Conservation (phyloP, 2,888 invertebrate species). For the Melolontha melolontha region DNA sequence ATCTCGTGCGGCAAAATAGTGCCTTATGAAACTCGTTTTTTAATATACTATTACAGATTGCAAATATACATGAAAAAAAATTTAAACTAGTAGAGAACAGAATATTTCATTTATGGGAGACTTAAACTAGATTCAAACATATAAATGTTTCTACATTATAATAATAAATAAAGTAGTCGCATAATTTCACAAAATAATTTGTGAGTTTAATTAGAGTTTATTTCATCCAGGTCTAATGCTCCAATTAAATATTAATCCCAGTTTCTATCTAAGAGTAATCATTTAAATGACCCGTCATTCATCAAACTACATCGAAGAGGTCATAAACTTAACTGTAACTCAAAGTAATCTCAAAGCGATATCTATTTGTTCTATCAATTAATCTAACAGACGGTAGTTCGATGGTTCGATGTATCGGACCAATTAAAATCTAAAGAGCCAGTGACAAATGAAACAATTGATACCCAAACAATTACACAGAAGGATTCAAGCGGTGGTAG, state of each 20-base stretch:
- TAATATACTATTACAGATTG: too few relatives aligned
- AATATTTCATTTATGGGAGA: too few relatives aligned
- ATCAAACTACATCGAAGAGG: constrained; percentile 16
- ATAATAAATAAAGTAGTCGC: too few relatives aligned
- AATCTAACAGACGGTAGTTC: constrained; percentile 3
- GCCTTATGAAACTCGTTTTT: too few relatives aligned
- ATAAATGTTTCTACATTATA: too few relatives aligned
- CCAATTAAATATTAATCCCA: not conserved
- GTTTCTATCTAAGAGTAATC: not conserved
- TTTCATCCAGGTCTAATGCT: too few relatives aligned
- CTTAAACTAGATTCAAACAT: too few relatives aligned
- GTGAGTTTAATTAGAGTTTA: too few relatives aligned
- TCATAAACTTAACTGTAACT: constrained; percentile 24
- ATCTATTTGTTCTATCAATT: constrained; percentile 17
- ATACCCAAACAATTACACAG: constrained; percentile 5
- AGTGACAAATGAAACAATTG: constrained; percentile 9
- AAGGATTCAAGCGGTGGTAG: not conserved
- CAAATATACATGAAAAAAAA: too few relatives aligned
- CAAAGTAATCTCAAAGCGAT: constrained; percentile 17
- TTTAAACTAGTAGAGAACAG: too few relatives aligned
- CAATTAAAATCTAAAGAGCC: constrained; percentile 27
- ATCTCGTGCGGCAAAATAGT: too few relatives aligned
- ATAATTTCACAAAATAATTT: too few relatives aligned
- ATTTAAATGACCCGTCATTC: constrained; percentile 9
- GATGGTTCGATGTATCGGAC: constrained; percentile 10